Conservation (phyloP, 1,140 invertebrate species). For the Drosophila lacertosa region DNA sequence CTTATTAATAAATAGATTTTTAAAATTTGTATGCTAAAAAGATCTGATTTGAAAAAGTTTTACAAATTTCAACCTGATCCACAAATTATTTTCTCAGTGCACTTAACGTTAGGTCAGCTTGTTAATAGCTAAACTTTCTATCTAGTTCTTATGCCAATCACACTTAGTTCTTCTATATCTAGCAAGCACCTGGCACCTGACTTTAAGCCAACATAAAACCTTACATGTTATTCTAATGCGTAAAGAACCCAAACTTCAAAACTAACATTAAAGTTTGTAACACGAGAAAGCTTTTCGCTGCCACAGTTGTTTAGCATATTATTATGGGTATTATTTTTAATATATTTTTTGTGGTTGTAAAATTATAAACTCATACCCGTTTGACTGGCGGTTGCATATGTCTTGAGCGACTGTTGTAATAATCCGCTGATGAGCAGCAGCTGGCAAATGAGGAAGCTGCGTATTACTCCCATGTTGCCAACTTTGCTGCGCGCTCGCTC, state of each 20-base stretch:
- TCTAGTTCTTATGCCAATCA: not conserved
- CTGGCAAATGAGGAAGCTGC: conserved; percentile 55
- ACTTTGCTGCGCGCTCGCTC: conserved; percentile 27
- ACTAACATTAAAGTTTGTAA: conserved; percentile 23
- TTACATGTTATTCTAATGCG: conserved; percentile 11
- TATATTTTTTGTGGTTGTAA: not conserved
- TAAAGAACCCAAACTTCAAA: conserved; percentile 1
- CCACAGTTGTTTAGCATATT: conserved; percentile 33
- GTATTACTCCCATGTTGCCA: conserved; percentile 73
- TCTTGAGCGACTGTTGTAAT: conserved; percentile 30
- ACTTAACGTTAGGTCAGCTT: not conserved
- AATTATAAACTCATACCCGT: conserved; percentile 30
- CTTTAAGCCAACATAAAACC: no score
- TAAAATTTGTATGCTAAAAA: no score
- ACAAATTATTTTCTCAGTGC: no score
- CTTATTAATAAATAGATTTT: no score
- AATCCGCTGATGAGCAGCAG: conserved; percentile 68
- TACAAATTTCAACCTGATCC: no score
- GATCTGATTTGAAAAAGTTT: no score
- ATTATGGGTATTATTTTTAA: conserved; percentile 3
- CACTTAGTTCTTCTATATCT: no score
- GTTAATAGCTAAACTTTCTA: not conserved
- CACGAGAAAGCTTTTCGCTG: conserved; percentile 24
- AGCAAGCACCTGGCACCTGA: no score
- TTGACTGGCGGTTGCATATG: conserved; percentile 6